phyloP scores from a whole-genome alignment of 2,888 invertebrate species.

The Brenthis ino region DNA sequence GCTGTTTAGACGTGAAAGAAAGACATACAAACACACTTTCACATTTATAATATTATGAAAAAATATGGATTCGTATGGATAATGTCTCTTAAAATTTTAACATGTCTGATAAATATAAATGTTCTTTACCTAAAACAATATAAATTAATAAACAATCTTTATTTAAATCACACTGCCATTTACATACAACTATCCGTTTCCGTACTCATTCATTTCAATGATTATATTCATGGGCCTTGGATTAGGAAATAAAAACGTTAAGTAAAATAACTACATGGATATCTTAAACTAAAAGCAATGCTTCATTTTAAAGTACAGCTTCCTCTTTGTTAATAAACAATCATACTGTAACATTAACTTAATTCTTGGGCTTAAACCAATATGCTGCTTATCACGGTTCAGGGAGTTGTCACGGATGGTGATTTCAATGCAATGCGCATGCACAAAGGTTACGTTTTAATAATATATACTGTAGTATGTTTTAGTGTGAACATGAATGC shows the following conservation, averaged over 20 bases:
- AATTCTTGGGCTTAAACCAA: slow-evolving; percentile 41
- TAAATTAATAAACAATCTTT: neutral
- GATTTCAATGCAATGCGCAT: slow-evolving; percentile 51
- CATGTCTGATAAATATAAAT: neutral
- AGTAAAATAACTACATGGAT: neutral
- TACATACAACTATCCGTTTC: neutral
- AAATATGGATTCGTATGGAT: no score
- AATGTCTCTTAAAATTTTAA: no score
- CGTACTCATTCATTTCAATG: neutral
- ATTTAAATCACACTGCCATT: slow-evolving; percentile 3
- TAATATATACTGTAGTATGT: neutral
- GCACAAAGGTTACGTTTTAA: slow-evolving; percentile 29
- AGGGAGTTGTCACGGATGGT: slow-evolving; percentile 68
- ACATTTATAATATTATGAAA: no score
- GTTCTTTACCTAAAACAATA: neutral
- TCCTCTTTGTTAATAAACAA: neutral
- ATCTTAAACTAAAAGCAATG: neutral
- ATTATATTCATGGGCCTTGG: slow-evolving; percentile 5
- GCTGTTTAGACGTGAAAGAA: no score
- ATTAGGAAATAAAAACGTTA: neutral
- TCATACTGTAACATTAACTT: neutral
- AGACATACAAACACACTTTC: no score
- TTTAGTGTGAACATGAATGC: neutral
- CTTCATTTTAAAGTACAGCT: neutral
- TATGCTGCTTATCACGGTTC: slow-evolving; percentile 63